Evolutionary conservation across 2,888 invertebrate genomes (phyloP).

Genomic region (Coelopa pilipes): DNA sequence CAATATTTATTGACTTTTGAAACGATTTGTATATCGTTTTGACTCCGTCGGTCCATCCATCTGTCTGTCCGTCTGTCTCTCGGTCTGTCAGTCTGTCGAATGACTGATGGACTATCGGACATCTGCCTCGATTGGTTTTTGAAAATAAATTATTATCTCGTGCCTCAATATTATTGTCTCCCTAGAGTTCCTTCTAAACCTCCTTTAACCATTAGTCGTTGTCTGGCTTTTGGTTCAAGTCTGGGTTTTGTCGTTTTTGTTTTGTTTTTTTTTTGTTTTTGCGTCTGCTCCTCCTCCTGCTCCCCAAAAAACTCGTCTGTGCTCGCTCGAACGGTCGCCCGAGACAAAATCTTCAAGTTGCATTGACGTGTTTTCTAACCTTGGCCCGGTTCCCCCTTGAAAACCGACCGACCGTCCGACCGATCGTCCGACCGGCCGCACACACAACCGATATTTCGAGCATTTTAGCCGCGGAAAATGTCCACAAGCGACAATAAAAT

Average conservation of each 20-base stretch:
- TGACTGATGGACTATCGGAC: no score
- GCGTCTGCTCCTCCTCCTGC: background rate
- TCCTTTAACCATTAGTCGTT: no score
- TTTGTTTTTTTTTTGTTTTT: no score
- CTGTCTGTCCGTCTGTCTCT: conserved; percentile 7
- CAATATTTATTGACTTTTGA: no score
- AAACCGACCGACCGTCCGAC: background rate
- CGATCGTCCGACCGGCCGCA: background rate
- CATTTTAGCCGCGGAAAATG: conserved; percentile 11
- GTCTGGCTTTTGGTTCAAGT: no score
- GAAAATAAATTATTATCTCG: no score
- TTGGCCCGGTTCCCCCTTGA: conserved; percentile 57
- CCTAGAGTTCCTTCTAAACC: no score
- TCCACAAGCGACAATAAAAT: conserved; percentile 20
- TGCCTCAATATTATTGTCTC: no score
- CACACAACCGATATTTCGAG: no score
- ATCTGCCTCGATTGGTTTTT: no score
- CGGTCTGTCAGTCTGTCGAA: background rate
- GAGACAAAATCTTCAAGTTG: conserved; percentile 4
- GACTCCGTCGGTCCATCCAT: background rate
- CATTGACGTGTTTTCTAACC: conserved; percentile 64
- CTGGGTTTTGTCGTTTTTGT: no score
- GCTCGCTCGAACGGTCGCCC: background rate
- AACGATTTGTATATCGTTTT: no score
- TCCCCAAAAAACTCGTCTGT: background rate